A percentile compares a stretch with the other conserved stretches of the same genome.
These are phyloP conservation scores for Gymnocheta viridis DNA, from an alignment of 2,888 invertebrate species.

Conservation along the genomic window DNA sequence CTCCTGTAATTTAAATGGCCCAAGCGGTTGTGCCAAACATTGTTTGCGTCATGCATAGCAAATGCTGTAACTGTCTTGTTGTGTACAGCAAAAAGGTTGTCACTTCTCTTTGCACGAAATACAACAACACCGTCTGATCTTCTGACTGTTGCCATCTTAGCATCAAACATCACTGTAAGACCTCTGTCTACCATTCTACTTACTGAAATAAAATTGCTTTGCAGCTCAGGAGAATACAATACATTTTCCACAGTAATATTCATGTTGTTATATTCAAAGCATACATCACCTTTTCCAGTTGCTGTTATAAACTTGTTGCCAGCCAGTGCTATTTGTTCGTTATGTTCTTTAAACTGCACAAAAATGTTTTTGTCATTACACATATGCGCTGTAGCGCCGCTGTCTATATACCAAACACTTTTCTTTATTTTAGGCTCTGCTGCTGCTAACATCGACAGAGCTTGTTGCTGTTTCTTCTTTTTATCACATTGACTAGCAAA, in stretches of 20 bases:
- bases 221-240: constrained; percentile 62
- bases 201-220: constrained; percentile 67
- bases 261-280: constrained; percentile 52
- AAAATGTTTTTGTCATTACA: constrained; percentile 61
- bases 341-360: constrained; percentile 41
- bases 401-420: constrained; percentile 63
- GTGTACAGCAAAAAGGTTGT: constrained; percentile 46
- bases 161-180: constrained; percentile 58
- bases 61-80: not conserved
- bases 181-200: constrained; percentile 68
- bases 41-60: not conserved
- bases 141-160: constrained; percentile 41
- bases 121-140: constrained; percentile 33
- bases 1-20: not conserved
- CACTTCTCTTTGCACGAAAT: constrained; percentile 33
- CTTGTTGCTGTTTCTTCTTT: constrained; percentile 36
- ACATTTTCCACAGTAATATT: constrained; percentile 65
- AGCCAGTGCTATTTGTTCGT: constrained; percentile 62
- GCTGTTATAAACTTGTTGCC: constrained; percentile 63
- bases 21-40: constrained; percentile 16
- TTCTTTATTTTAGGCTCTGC: constrained; percentile 14
- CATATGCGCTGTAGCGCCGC: constrained; percentile 59
- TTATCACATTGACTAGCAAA: constrained; percentile 33
- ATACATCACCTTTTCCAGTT: constrained; percentile 67
- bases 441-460: constrained; percentile 23